Base-by-base conservation (phyloP, 2,797 vertebrate species). In the Scolopax bukidnonensis region DNA sequence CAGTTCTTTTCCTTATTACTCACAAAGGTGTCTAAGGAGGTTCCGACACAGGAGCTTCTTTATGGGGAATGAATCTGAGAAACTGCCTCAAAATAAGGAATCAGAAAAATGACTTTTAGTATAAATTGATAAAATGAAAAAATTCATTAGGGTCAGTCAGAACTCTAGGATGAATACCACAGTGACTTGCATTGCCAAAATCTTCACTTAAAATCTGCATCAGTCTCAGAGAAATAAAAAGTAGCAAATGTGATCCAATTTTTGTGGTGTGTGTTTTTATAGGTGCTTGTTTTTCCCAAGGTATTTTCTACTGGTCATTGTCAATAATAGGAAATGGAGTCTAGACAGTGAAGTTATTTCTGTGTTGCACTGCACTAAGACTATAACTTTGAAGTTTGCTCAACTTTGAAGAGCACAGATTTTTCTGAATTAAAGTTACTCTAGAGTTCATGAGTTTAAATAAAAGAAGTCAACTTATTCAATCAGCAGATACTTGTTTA, bases 401-500 rank as follows among this genome's bases (percentile, higher is more conserved):
- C 70, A 86, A 47, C 32, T 94, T 91, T 20, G 28, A 86, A 60
- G 32, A 88, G 20, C 36, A 73, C 6, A 38, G 41, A 71, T 45
- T 75, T 59, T 61, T 65, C 47, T 75, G 53, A 89, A 81, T 76
- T 78, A 57, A 51, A 60, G 27, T 95, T 64, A 53, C 13, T 79
- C 21, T 27, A 20, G 80, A 82, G 54, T 61, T 63, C 47, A 68
- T 11, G 32, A 54, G 28, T 78, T 94, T 82, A 69, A 89, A 92
- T 70, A 57, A 95, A 93, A 85, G 53, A 59, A 47, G 45, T 69
- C 75, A 88, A 17, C 15, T 87, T 70, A 87, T 19, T 76, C 43
- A 92, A 51, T 60, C 68, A 85, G 87, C 53, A 91, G 65, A 90
- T 75, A 32, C 51, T 84, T 90, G 75, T 92, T 94, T 87, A 63